Percentiles rank a stretch among this genome's conserved stretches.
Evolutionary conservation across 2,113 vertebrate species (phyloP).

Genomic region (Centropus unirufus): DNA sequence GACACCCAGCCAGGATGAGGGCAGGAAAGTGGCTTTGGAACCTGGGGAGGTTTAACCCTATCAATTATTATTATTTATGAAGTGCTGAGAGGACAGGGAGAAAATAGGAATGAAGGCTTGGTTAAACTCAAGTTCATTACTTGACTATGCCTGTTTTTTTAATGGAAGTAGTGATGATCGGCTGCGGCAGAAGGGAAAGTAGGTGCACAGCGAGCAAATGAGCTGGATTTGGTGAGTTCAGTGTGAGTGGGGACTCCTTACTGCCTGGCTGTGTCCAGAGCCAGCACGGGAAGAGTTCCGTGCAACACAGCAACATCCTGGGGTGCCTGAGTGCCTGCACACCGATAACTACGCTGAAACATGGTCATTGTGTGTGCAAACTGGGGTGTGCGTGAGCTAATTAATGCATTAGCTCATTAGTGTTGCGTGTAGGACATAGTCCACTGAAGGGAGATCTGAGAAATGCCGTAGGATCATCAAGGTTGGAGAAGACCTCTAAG

Average conservation of each 20-base stretch:
- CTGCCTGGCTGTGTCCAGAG: neutral
- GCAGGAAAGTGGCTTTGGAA: neutral
- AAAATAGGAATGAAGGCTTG: neutral
- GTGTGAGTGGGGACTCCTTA: neutral
- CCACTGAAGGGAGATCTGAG: neutral
- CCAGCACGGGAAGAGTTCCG: neutral
- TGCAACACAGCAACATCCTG: accelerated
- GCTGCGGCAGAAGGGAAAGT: neutral
- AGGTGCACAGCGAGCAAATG: neutral
- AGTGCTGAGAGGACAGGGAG: neutral
- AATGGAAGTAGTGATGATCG: neutral
- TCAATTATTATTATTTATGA: neutral
- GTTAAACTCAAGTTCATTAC: neutral
- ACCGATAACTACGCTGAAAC: too few species aligned
- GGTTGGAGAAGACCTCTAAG: too few species aligned
- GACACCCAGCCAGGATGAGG: neutral
- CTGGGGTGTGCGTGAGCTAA: too few species aligned
- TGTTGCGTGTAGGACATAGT: accelerated
- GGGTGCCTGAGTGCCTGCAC: accelerated
- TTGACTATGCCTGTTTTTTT: neutral
- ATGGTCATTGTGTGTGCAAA: too few species aligned
- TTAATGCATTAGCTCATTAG: too few species aligned
- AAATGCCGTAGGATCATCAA: too few species aligned
- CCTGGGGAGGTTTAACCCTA: neutral
- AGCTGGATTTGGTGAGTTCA: neutral